Base-by-base conservation (phyloP, 2,797 vertebrate species). In the Remorina albescens region DNA sequence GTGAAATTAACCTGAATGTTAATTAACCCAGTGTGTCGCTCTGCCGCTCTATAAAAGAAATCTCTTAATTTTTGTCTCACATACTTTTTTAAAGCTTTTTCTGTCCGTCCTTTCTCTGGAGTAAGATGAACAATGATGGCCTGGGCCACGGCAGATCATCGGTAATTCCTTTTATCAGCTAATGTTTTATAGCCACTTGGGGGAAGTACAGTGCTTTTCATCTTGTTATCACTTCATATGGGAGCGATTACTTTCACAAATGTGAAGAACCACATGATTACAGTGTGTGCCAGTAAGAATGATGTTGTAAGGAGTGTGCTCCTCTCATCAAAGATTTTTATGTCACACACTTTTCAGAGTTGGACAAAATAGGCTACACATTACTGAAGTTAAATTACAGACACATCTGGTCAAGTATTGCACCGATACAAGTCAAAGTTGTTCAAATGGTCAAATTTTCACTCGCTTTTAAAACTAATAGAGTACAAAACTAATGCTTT, bases 171-270 rank as follows among this genome's bases (percentile, higher is more conserved):
- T 73, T 82, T 64, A 78, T 89, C 73, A 72, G 34, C 58, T 37
- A 32, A 18, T 58, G 61, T 87, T 91, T 88, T 83, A 86, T 76
- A 67, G 85, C 69, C 68, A 71, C 80, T 72, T 62, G 57, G 62
- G 72, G 59, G 68, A 62, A 71, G 46, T 53, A 53, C 23, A 5
- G 37, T 18, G 58, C 55, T 62, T 88, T 78, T 91, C 59, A 71
- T 84, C 78, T 72, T 72, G 68, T 66, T 82, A 80, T 83, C 51
- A 21, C 60, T 74, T 51, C 57, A 74, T 74, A 82, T 77, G 70
- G 57, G 64, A 74, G 37, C 3, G n/a, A 44, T 9, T 37, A 81
- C 32, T 64, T 75, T 66, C 55, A 69, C 67, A 62, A 67, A 86
- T 58, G 51, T 67, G 61, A 69, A 63, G 51, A 80, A 16, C 54